These are phyloP conservation scores for Atta texana DNA, from an alignment of 1,140 invertebrate genomes.

Conservation along the genomic window DNA sequence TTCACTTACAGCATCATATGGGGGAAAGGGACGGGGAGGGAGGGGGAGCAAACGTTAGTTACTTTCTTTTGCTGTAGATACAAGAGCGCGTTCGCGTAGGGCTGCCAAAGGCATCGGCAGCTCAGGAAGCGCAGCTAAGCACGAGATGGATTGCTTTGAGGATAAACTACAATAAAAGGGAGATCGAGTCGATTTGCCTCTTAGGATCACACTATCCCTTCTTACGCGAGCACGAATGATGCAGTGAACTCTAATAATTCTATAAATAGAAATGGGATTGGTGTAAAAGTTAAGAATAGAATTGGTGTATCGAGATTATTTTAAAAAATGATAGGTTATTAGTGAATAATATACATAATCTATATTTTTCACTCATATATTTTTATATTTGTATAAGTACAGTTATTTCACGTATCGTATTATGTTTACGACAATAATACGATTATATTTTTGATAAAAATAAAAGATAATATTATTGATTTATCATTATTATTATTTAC, in stretches of 20 bases:
- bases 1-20: constrained; percentile 55
- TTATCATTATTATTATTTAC: not conserved
- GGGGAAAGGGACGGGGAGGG: not conserved
- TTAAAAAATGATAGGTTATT: not conserved
- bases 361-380: too few species aligned
- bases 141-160: not conserved
- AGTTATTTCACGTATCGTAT: not conserved
- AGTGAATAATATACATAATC: constrained; percentile 3
- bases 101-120: constrained; percentile 21
- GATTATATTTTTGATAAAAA: too few species aligned
- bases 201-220: not conserved
- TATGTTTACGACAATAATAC: not conserved
- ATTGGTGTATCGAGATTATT: not conserved
- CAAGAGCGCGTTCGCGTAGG: not conserved
- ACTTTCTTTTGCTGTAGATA: constrained; percentile 64
- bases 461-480: not conserved
- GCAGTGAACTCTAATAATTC: not conserved
- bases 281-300: too few species aligned
- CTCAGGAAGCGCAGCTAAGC: not conserved
- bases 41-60: constrained; percentile 37
- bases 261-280: not conserved
- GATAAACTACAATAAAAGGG: not conserved
- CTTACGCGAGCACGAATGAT: not conserved
- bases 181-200: not conserved
- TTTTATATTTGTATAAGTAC: not conserved